phyloP scores from a whole-genome alignment of 2,888 invertebrate genomes.

The Ectemnius continuus region DNA sequence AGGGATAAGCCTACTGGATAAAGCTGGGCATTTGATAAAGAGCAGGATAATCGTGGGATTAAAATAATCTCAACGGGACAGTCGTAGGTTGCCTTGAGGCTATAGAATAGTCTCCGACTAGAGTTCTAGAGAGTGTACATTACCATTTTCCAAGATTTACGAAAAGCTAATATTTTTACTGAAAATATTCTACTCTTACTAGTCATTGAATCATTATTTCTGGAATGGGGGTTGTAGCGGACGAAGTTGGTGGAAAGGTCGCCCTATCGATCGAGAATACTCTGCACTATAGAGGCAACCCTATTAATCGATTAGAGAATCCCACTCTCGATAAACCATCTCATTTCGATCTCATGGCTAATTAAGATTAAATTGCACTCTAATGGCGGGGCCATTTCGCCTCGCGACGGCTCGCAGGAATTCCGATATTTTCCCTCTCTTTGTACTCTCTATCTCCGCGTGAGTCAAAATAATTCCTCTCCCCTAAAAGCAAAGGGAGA shows the following conservation, averaged over 20 bases:
- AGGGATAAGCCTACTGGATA: conserved; percentile 34
- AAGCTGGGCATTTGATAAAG: conserved; percentile 46
- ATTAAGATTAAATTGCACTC: conserved; percentile 61
- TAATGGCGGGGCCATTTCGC: conserved; percentile 34
- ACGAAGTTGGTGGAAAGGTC: conserved; percentile 18
- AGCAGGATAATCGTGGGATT: conserved; percentile 60
- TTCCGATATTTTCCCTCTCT: background rate
- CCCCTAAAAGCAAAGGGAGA: too few species aligned
- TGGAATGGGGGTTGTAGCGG: conserved; percentile 39
- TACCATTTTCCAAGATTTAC: background rate
- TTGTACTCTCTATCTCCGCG: too few species aligned
- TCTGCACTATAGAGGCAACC: conserved; percentile 1
- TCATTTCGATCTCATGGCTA: conserved; percentile 50
- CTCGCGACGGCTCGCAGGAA: conserved; percentile 10
- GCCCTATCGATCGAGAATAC: conserved; percentile 27
- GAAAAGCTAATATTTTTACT: too few species aligned
- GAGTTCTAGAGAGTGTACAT: background rate
- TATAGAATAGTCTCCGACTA: too few species aligned
- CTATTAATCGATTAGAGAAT: conserved; percentile 29
- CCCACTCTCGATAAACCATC: conserved; percentile 44
- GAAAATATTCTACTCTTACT: too few species aligned
- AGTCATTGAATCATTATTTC: conserved; percentile 24
- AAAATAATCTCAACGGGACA: conserved; percentile 63
- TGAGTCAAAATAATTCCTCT: too few species aligned
- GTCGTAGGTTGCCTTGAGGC: conserved; percentile 16